Base-by-base conservation (phyloP, 2,797 vertebrate genomes). In the Psittacula derbiana region DNA sequence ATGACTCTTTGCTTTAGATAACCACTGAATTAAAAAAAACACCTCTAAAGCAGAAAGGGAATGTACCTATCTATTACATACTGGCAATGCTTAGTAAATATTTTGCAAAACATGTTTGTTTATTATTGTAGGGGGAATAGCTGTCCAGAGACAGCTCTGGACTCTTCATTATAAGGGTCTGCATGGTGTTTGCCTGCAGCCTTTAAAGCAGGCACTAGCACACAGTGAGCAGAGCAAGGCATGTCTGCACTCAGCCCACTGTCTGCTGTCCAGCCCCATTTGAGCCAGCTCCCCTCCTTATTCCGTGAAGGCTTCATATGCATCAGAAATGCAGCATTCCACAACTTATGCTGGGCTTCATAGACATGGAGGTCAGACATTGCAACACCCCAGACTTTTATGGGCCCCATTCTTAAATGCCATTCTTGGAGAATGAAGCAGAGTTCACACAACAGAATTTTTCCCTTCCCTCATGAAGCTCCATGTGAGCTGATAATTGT, bases 131-230 rank as follows among this genome's bases (percentile, higher is more conserved):
- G 53, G 31, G 33, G 14, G 41, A 90, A 67, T 8, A 33, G 13
- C 13, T 30, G 27, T 30, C 28, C 60, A 69, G 69, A 57, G 53
- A 38, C 11, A 52, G 44, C 11, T 55, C 44, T 47, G 46, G 41
- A 40, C 17, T n/a, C 33, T 24, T 43, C 15, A 27, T 76, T 50
- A 1, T 10, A 17, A 43, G 19, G 23, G 55, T 46, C 24, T 23
- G 78, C 49, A 44, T 21, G 40, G 25, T 73, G 21, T 10, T 28
- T 41, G 60, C n/a, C 44, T 72, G 16, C 53, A 93, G 44, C n/a
- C 40, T 43, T 40, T 0, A 0, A 57, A 15, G 7, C 0, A 6
- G 11, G 53, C 28, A 62, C 24, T 8, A 0, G 4, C 24, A 36
- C 0, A 1, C 30, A 55, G 27, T 3, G 16, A 55, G 33, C 0